These are phyloP conservation scores for Drosophila emarginata DNA, from an alignment of 2,888 invertebrate species.

Conservation along the genomic window DNA sequence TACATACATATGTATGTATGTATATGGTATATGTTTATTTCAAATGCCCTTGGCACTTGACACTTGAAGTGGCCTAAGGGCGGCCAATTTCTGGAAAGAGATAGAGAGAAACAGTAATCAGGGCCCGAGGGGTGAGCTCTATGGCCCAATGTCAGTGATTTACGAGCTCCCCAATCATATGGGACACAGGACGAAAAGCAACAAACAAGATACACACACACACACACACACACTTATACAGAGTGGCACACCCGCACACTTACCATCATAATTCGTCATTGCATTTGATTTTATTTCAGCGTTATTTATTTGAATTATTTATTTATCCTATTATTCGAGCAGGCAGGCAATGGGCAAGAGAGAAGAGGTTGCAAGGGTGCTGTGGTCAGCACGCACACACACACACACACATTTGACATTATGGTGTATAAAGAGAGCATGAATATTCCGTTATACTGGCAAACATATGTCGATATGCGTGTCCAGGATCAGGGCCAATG, in stretches of 20 bases:
- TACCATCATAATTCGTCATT: conserved; percentile 80
- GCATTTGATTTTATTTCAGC: conserved; percentile 75
- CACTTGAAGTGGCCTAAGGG: conserved; percentile 44
- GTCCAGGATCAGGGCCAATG: conserved; percentile 56
- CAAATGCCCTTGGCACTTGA: conserved; percentile 73
- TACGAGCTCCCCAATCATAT: conserved; percentile 79
- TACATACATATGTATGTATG: background rate
- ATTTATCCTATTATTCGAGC: conserved; percentile 66
- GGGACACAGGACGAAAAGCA: conserved; percentile 47
- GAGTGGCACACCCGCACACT: background rate
- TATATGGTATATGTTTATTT: conserved; percentile 43
- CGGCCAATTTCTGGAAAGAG: background rate
- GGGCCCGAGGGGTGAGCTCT: conserved; percentile 49
- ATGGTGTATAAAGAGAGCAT: conserved; percentile 13
- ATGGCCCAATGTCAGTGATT: conserved; percentile 74
- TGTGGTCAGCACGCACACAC: conserved; percentile 15
- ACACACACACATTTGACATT: conserved; percentile 35
- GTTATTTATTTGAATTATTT: conserved; percentile 75
- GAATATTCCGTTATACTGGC: conserved; percentile 46
- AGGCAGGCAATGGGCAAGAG: background rate
- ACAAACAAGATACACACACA: conserved; percentile 47
- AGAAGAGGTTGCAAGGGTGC: background rate
- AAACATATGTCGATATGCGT: conserved; percentile 67
- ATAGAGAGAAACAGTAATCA: conserved; percentile 50
- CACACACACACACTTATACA: conserved; percentile 26